Base-by-base conservation (phyloP, 2,797 vertebrate species). In the Cichlasoma orientale region DNA sequence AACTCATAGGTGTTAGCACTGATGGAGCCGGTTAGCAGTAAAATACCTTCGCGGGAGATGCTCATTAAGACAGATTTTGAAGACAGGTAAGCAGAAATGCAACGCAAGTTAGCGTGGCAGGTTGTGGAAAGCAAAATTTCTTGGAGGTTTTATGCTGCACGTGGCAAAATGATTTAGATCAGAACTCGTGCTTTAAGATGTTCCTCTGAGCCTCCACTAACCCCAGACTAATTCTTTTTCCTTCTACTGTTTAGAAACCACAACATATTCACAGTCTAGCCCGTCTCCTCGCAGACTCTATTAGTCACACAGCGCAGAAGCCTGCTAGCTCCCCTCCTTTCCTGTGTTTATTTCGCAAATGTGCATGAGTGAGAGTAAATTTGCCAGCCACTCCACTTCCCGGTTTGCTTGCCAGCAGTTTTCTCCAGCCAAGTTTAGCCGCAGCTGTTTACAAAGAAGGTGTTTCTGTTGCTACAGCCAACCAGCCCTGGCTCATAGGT, bases 291-390 rank as follows among this genome's bases (percentile, higher is more conserved):
- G 75, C 87, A 88, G 91, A 87, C 90, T 85, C 44, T 83, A 89
- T 93, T 91, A 92, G 92, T 93, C 93, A 93, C 84, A 86, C 66
- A 80, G 81, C 72, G 82, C 81, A 90, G 66, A 77, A 86, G 78
- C 80, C 74, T 3, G 68, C 88, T 55, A 78, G 74, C 78, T 53
- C 77, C 70, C 83, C 72, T 58, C 74, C 79, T 82, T 74, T 74
- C 74, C 80, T 86, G 56, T 91, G 89, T 90, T 91, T 88, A 90
- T 91, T 93, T 90, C 90, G 89, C 85, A 91, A 90, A 92, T 88
- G 86, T 89, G 80, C 77, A 88, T 79, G 86, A 88, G 79, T 89
- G 82, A 88, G 91, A 92, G 84, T 86, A 81, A 82, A 90, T 92
- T 88, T 91, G 86, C 86, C 90, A 87, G 90, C 72, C 82, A 73